Conservation (phyloP, 2,888 invertebrate species). For the Thereva nobilitata region DNA sequence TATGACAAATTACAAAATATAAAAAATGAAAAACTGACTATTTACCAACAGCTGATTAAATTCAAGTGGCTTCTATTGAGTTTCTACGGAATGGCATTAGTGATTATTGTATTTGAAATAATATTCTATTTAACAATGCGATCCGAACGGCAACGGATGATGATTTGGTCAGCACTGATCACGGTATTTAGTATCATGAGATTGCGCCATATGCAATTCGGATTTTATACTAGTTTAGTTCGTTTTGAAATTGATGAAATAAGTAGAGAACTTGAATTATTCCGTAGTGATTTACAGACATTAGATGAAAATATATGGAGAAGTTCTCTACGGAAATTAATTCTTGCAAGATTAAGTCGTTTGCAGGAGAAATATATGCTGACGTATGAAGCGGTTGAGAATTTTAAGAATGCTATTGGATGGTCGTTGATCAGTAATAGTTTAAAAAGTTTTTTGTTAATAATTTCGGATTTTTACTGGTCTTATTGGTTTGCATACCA, state of each 20-base stretch:
- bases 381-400: constrained; percentile 15
- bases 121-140: background rate
- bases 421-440: constrained; percentile 4
- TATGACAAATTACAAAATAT: background rate
- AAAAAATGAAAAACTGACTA: background rate
- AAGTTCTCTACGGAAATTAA: background rate
- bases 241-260: no score
- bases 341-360: background rate
- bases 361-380: constrained; percentile 10
- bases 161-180: no score
- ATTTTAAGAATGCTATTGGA: constrained; percentile 8
- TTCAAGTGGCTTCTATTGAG: background rate
- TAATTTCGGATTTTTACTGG: constrained; percentile 22
- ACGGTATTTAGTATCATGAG: no score
- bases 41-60: background rate
- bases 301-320: background rate
- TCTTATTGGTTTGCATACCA: background rate
- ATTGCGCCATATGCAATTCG: no score
- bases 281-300: background rate
- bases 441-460: constrained; percentile 2
- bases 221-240: no score
- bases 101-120: background rate
- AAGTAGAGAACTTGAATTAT: background rate
- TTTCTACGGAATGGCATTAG: background rate
- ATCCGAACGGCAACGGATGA: no score